phyloP scores from a whole-genome alignment of 2,888 invertebrate genomes.

The Anoncus sp. region DNA sequence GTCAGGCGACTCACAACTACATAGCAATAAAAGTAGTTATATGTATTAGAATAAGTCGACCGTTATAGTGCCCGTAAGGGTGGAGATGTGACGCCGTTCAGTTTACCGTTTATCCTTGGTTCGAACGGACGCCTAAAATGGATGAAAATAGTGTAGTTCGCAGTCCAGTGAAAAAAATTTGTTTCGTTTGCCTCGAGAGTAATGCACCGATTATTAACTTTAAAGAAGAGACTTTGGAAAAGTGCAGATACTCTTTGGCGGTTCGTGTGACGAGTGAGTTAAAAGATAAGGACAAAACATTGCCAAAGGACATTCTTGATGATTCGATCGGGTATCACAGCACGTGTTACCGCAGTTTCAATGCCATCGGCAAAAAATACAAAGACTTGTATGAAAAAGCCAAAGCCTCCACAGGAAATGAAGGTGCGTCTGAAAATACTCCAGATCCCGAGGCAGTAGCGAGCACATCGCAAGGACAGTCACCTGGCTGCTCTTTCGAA shows the following conservation, averaged over 20 bases:
- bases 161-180: conserved; percentile 1
- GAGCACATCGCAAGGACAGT: no score
- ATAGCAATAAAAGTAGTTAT: neutral
- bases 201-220: neutral
- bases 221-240: conserved; percentile 8
- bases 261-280: neutral
- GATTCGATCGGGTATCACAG: neutral
- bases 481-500: no score
- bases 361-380: conserved; percentile 23
- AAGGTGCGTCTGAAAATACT: neutral
- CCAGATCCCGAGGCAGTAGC: no score
- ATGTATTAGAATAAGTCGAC: no score
- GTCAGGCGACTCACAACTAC: neutral
- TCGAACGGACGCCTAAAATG: no score
- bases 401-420: neutral
- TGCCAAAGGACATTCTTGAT: neutral
- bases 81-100: no score
- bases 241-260: conserved; percentile 15
- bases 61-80: no score
- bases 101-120: no score
- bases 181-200: conserved; percentile 1
- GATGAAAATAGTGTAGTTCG: no score
- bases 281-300: neutral
- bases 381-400: neutral
- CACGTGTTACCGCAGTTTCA: conserved; percentile 8